These are phyloP conservation scores for Maconellicoccus hirsutus DNA, from an alignment of 1,140 invertebrate genomes.

Conservation along the genomic window DNA sequence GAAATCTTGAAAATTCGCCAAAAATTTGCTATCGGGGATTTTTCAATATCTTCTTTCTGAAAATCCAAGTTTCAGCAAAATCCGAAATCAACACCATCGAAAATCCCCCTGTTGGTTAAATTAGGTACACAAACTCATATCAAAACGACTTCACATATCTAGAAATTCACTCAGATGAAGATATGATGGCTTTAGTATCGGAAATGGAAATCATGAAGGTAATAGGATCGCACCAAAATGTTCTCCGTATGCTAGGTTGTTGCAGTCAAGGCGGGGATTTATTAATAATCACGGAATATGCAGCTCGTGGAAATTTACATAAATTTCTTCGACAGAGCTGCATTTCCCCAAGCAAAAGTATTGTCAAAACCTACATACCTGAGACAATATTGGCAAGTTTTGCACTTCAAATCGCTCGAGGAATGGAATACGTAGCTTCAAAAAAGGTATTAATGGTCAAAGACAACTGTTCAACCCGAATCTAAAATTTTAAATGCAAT, in stretches of 20 bases:
- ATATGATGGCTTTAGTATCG: constrained; percentile 90
- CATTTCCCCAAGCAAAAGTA: constrained; percentile 52
- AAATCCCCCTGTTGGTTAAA: no score
- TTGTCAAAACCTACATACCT: no score
- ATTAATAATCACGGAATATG: constrained; percentile 92
- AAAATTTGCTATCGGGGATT: no score
- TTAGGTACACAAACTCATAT: no score
- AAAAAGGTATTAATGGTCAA: constrained; percentile 56
- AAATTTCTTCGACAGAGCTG: constrained; percentile 85
- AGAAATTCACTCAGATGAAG: constrained; percentile 91
- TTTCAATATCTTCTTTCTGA: no score
- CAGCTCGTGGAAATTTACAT: constrained; percentile 84
- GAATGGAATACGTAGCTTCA: constrained; percentile 94
- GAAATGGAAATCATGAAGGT: constrained; percentile 99
- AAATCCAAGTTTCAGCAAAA: no score
- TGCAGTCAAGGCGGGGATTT: constrained; percentile 91
- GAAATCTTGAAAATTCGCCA: no score
- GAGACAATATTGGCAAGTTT: no score
- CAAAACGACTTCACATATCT: no score
- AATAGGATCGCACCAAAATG: constrained; percentile 94
- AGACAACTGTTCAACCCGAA: no score
- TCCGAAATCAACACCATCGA: no score
- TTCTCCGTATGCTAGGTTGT: constrained; percentile 91
- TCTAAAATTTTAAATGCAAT: no score
- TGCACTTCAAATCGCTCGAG: constrained; percentile 89